Evolutionary conservation across 2,888 invertebrate species (phyloP).

Genomic region (Zele albiditarsus): DNA sequence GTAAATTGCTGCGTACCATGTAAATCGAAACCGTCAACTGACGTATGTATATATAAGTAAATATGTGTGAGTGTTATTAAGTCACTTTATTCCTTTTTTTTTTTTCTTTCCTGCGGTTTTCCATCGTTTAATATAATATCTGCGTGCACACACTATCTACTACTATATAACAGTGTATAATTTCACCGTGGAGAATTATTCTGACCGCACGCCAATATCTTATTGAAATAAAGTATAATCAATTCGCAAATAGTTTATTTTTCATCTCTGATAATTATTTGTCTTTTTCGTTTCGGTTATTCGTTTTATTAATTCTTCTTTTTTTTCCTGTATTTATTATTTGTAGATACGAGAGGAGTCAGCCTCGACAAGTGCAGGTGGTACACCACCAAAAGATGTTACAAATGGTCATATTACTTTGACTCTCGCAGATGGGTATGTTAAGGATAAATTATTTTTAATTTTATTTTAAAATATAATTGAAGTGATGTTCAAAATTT

Average conservation of each 20-base stretch:
- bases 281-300: too few relatives aligned
- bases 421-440: constrained; percentile 59
- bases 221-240: too few relatives aligned
- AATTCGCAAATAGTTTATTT: too few relatives aligned
- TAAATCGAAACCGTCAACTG: constrained; percentile 5
- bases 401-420: constrained; percentile 69
- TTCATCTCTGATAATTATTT: too few relatives aligned
- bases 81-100: too few relatives aligned
- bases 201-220: too few relatives aligned
- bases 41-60: not conserved
- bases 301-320: not conserved
- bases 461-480: constrained; percentile 32
- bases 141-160: too few relatives aligned
- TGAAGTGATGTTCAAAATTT: not conserved
- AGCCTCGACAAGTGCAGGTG: constrained; percentile 74
- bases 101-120: too few relatives aligned
- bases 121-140: too few relatives aligned
- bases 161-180: too few relatives aligned
- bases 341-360: constrained; percentile 66
- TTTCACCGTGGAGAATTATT: too few relatives aligned
- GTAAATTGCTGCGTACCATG: not conserved
- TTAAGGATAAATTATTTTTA: not conserved
- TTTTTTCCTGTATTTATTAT: not conserved
- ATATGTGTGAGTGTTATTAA: not conserved
- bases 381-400: constrained; percentile 67